These are phyloP conservation scores for Palythoa caribaeorum DNA, from an alignment of 92 coral and sea anemone genomes.

Conservation along the genomic window DNA sequence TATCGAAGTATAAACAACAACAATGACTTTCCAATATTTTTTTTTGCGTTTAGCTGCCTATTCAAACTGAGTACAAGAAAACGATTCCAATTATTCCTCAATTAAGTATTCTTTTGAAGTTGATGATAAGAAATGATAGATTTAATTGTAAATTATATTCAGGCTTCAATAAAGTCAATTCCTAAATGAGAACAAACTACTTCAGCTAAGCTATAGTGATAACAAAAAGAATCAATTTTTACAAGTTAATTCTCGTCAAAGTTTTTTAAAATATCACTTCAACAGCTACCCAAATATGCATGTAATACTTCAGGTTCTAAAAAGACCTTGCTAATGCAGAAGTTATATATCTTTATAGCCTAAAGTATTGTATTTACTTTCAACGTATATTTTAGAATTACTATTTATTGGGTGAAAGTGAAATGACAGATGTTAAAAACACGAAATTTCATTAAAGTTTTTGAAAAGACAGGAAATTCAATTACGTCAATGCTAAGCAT, in stretches of 20 bases:
- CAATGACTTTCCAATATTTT: not conserved
- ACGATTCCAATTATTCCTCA: too few species aligned
- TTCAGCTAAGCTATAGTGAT: not conserved
- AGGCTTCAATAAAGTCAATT: not conserved
- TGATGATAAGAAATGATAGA: too few species aligned
- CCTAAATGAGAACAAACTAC: not conserved
- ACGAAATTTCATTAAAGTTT: slow-evolving; percentile 39
- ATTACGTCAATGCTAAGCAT: not conserved
- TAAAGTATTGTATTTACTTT: slow-evolving; percentile 9
- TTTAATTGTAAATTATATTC: not conserved
- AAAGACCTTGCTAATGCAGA: not conserved
- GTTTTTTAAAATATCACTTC: not conserved
- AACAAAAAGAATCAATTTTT: not conserved
- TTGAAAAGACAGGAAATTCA: slow-evolving; percentile 46
- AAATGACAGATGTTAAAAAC: slow-evolving; percentile 37
- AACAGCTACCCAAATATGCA: not conserved
- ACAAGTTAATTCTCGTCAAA: not conserved
- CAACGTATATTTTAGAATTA: slow-evolving; percentile 4
- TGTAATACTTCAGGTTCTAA: not conserved
- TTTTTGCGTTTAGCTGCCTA: not conserved
- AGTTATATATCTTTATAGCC: not conserved
- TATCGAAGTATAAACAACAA: not conserved
- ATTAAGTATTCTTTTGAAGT: too few species aligned
- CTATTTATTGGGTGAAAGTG: slow-evolving; percentile 23
- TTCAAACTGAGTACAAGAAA: too few species aligned